A percentile compares a stretch with the other conserved stretches of the same genome.
phyloP scores from a whole-genome alignment of 2,113 vertebrate species.

The Amphiprion ocellaris region DNA sequence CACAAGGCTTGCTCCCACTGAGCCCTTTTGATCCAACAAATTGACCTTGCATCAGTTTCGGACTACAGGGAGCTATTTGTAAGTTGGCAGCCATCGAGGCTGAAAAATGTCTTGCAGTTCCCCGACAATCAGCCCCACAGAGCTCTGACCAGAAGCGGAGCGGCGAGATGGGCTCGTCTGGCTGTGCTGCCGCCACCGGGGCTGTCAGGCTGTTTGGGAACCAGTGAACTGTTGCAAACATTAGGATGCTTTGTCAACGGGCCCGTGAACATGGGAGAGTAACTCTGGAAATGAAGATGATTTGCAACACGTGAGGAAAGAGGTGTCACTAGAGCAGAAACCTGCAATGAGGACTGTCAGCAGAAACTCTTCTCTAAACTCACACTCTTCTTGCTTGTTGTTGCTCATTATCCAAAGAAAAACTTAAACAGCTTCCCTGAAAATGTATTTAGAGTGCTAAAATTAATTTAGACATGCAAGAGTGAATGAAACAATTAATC shows the following conservation, averaged over 20 bases:
- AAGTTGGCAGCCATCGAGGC: conserved; percentile 60
- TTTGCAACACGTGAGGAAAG: conserved; percentile 45
- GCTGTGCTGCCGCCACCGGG: conserved; percentile 51
- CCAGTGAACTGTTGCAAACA: conserved; percentile 66
- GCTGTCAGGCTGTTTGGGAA: conserved; percentile 60
- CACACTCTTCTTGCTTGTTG: not conserved
- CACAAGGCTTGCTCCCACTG: conserved; percentile 32
- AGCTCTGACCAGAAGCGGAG: conserved; percentile 54
- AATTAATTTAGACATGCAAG: conserved; percentile 33
- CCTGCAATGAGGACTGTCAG: conserved; percentile 26
- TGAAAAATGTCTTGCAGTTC: conserved; percentile 65
- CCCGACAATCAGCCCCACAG: conserved; percentile 55
- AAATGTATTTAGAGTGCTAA: conserved; percentile 10
- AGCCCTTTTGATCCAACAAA: conserved; percentile 59
- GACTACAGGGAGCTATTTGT: conserved; percentile 68
- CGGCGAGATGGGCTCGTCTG: conserved; percentile 32
- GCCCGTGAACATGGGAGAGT: conserved; percentile 47
- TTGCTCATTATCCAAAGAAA: conserved; percentile 32
- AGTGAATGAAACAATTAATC: conserved; percentile 41
- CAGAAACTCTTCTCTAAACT: not conserved
- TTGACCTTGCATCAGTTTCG: conserved; percentile 65
- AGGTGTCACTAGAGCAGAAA: conserved; percentile 44
- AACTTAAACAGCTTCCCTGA: conserved; percentile 28
- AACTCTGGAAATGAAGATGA: conserved; percentile 45
- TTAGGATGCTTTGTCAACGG: conserved; percentile 57